A percentile compares a stretch with the other conserved stretches of the same genome.
phyloP scores from a whole-genome alignment of 2,113 vertebrate species.

The Oriolus oriolus region DNA sequence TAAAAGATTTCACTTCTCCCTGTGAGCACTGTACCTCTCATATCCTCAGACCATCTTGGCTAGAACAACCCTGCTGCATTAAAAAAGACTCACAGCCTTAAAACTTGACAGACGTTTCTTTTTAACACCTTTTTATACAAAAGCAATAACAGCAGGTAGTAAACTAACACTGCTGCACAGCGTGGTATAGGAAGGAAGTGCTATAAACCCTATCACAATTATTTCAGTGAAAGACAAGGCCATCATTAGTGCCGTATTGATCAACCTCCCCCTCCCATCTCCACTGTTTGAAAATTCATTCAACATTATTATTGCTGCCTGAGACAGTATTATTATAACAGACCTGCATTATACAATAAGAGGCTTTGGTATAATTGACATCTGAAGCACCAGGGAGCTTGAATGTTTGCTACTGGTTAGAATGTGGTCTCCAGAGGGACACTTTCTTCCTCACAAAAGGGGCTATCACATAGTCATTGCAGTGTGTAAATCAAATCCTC shows the following conservation, averaged over 20 bases:
- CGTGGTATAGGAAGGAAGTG: constrained; percentile 43
- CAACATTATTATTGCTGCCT: constrained; percentile 37
- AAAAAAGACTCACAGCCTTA: constrained; percentile 21
- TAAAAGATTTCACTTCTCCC: not conserved
- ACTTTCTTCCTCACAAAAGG: constrained; percentile 17
- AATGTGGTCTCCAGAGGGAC: not conserved
- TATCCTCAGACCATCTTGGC: not conserved
- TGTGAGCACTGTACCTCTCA: not conserved
- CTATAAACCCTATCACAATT: constrained; percentile 42
- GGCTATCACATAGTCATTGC: not conserved
- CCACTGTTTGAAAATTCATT: constrained; percentile 47
- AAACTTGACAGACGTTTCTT: constrained; percentile 56
- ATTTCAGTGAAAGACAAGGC: constrained; percentile 42
- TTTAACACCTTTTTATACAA: constrained; percentile 55
- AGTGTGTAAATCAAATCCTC: constrained; percentile 33
- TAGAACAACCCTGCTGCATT: not conserved
- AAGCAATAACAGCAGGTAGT: constrained; percentile 59
- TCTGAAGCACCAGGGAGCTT: constrained; percentile 33
- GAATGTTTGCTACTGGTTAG: constrained; percentile 13
- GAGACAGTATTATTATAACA: constrained; percentile 54
- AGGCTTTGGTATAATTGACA: constrained; percentile 61
- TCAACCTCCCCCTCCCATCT: constrained; percentile 23
- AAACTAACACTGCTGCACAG: constrained; percentile 39
- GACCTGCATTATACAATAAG: constrained; percentile 35
- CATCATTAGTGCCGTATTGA: constrained; percentile 20